Percentiles rank a stretch among this genome's conserved stretches.
Evolutionary conservation across 2,888 invertebrate genomes (phyloP).

Genomic region (Gasteruption jaculator): DNA sequence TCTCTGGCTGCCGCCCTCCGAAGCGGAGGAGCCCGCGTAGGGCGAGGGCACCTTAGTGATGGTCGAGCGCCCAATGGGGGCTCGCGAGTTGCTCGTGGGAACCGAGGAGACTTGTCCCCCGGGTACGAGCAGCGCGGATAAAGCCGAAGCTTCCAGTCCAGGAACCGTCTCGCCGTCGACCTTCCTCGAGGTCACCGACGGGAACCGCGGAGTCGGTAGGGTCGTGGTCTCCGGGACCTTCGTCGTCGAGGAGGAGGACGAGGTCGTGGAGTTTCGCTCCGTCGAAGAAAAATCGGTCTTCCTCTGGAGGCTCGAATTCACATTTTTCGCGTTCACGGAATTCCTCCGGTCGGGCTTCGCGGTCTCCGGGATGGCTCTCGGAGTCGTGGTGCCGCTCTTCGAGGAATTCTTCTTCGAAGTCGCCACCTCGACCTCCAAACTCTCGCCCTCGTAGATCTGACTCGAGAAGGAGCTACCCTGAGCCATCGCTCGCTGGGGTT

Average conservation of each 20-base stretch:
- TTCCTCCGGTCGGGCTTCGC: too few species aligned
- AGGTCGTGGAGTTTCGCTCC: too few species aligned
- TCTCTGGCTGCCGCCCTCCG: conserved; percentile 19
- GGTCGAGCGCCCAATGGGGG: conserved; percentile 57
- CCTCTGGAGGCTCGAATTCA: too few species aligned
- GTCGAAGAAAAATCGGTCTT: too few species aligned
- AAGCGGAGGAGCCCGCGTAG: conserved; percentile 29
- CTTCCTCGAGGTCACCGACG: neutral
- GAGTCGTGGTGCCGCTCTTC: too few species aligned
- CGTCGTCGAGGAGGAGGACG: too few species aligned
- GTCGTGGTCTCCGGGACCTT: too few species aligned
- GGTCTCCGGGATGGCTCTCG: too few species aligned
- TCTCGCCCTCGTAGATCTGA: conserved; percentile 31
- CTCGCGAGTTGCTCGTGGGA: conserved; percentile 52
- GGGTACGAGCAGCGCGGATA: conserved; percentile 63
- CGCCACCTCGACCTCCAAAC: conserved; percentile 25
- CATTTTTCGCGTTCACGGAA: too few species aligned
- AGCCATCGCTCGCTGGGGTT: too few species aligned
- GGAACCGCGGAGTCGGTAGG: conserved; percentile 8
- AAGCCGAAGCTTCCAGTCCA: conserved; percentile 53
- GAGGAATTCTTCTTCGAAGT: too few species aligned
- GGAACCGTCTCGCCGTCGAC: conserved; percentile 35
- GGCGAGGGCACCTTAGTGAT: conserved; percentile 61
- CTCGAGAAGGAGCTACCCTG: too few species aligned
- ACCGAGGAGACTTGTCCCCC: conserved; percentile 55